Base-by-base conservation (phyloP, 2,888 invertebrate genomes). In the Oegoconia quadripuncta region DNA sequence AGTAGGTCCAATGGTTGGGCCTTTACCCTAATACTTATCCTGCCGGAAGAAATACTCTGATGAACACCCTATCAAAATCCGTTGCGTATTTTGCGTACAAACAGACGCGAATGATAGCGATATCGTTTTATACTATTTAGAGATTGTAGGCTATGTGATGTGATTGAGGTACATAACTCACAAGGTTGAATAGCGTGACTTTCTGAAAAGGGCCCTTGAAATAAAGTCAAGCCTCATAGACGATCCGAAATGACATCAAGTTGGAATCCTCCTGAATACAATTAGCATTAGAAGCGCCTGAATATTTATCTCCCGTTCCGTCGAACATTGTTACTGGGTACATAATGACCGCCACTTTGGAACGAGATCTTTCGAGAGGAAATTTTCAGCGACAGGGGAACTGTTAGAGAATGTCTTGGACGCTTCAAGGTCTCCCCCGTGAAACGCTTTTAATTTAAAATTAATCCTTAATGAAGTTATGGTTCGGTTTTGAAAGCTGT, bases 221-320 rank as follows among this genome's bases (percentile, higher is more conserved):
- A 11, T 13, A 14, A 13, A 30, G 17, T 6, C 17, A 17, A 6
- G 17, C 26, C 17, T n/a, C 15, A 15, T 14, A 14, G 15, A 28
- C 28, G 8, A 15, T 15, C 15, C n/a, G 14, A 15, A 28, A 28
- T 5, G 25, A 25, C n/a, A 14, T 28, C 6, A 8, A n/a, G n/a
- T 14, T 12, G 2, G 15, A 16, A 9, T 30, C 29, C 16, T 25
- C 20, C 22, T 2, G 29, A 15, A 34, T 30, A 30, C 25, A 35
- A 29, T 39, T 28, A 34, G 28, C 14, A 29, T 30, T 46, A 53
- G 50, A 52, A 46, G 50, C 48, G 42, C 54, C 53, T 57, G 59
- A 61, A 65, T 64, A 65, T 69, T 68, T 63, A 59, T 59, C 50
- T 52, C 49, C 48, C 50, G 50, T 38, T 46, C 45, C 52, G 51